phyloP scores from a whole-genome alignment of 1,140 invertebrate species.

The Diuraphis noxia region DNA sequence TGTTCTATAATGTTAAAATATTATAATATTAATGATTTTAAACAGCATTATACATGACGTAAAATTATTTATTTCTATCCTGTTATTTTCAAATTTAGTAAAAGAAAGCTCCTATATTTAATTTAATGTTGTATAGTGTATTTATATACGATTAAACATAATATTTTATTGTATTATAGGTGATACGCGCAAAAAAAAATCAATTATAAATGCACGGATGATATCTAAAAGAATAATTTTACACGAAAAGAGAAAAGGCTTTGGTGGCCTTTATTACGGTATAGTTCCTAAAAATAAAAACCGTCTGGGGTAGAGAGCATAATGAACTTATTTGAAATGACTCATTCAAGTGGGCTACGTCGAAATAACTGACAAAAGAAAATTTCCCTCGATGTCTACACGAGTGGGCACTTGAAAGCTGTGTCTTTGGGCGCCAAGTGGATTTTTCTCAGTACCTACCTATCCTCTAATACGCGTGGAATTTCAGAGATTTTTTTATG shows the following conservation, averaged over 20 bases:
- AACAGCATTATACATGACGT: background rate
- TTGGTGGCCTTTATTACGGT: slow-evolving; percentile 25
- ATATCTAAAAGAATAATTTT: background rate
- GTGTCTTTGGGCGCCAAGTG: slow-evolving; percentile 46
- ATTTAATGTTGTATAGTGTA: background rate
- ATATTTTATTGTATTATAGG: background rate
- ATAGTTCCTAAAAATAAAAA: slow-evolving; percentile 9
- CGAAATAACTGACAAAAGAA: slow-evolving; percentile 53
- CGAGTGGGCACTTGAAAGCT: slow-evolving; percentile 42
- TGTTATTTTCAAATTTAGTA: background rate
- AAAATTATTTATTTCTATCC: background rate
- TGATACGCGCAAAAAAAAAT: background rate
- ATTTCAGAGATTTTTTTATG: slow-evolving; percentile 42
- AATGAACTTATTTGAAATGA: slow-evolving; percentile 52
- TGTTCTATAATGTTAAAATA: background rate
- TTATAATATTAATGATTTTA: background rate
- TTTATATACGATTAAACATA: background rate
- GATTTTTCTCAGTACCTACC: slow-evolving; percentile 21
- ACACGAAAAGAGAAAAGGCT: background rate
- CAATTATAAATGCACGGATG: background rate
- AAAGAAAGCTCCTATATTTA: background rate
- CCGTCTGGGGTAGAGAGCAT: background rate
- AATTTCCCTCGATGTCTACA: slow-evolving; percentile 44
- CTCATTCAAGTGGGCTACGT: slow-evolving; percentile 45
- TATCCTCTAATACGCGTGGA: slow-evolving; percentile 19